These are phyloP conservation scores for Caenorhabditis doughertyi DNA, from an alignment of 2,888 invertebrate genomes.

Conservation along the genomic window DNA sequence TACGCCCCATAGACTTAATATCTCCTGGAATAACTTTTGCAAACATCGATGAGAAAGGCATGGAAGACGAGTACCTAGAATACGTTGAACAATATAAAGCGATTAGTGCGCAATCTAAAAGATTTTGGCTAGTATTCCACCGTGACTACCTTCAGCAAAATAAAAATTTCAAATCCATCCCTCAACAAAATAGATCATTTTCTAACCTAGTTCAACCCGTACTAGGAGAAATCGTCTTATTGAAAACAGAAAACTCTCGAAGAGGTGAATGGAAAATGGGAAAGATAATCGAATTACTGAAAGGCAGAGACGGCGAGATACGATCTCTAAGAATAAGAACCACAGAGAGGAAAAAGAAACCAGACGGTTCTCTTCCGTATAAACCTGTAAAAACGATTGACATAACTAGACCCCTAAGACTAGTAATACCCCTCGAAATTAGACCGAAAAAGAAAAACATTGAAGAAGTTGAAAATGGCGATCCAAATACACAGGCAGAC, in stretches of 20 bases:
- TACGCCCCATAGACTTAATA: slow-evolving; percentile 24
- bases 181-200: not conserved
- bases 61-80: not conserved
- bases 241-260: not conserved
- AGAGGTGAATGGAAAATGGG: slow-evolving; percentile 27
- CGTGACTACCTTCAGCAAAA: not conserved
- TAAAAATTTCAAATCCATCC: not conserved
- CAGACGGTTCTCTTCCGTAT: not conserved
- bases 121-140: slow-evolving; percentile 9
- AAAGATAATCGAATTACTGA: not conserved
- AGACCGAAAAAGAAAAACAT: not conserved
- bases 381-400: not conserved
- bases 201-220: not conserved
- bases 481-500: no score
- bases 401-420: slow-evolving; percentile 1
- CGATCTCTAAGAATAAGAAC: not conserved
- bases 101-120: not conserved
- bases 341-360: not conserved
- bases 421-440: slow-evolving; percentile 9
- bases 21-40: not conserved
- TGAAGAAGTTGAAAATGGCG: not conserved
- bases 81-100: not conserved
- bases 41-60: not conserved
- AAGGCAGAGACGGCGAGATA: slow-evolving; percentile 14
- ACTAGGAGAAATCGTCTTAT: slow-evolving; percentile 19